These are phyloP conservation scores for Nematolebias whitei DNA, from an alignment of 2,113 vertebrate species.

Conservation along the genomic window DNA sequence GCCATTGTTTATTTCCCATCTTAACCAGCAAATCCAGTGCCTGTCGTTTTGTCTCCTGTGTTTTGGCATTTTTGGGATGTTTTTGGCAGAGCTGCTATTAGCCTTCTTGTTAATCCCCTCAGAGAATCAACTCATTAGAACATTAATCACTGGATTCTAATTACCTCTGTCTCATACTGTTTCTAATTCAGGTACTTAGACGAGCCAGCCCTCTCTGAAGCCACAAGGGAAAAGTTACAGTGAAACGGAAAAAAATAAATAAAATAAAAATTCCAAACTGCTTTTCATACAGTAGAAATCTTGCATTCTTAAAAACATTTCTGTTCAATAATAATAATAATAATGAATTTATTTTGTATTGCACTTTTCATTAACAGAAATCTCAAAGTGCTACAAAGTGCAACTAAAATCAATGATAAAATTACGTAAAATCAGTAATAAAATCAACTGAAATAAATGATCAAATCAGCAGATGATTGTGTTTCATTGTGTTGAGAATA, in stretches of 20 bases:
- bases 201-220: conserved; percentile 31
- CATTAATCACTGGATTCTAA: conserved; percentile 78
- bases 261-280: too few species aligned
- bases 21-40: conserved; percentile 62
- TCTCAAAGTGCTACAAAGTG: too few species aligned
- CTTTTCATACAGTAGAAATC: too few species aligned
- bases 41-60: conserved; percentile 67
- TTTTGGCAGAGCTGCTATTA: conserved; percentile 76
- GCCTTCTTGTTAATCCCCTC: conserved; percentile 72
- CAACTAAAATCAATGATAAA: too few species aligned
- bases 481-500: too few species aligned
- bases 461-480: too few species aligned
- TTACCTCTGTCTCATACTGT: conserved; percentile 57
- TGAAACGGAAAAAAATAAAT: conserved; percentile 28
- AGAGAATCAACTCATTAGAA: conserved; percentile 80
- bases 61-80: conserved; percentile 70
- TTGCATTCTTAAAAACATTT: not conserved
- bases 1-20: conserved; percentile 42
- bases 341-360: too few species aligned
- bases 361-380: too few species aligned
- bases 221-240: conserved; percentile 43
- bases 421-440: too few species aligned
- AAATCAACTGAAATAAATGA: too few species aligned
- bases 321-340: too few species aligned
- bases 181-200: conserved; percentile 54